Evolutionary conservation across 2,797 vertebrate species (phyloP), one percentile per base, ranked within the genome.

Genomic region (Spea hammondii): DNA sequence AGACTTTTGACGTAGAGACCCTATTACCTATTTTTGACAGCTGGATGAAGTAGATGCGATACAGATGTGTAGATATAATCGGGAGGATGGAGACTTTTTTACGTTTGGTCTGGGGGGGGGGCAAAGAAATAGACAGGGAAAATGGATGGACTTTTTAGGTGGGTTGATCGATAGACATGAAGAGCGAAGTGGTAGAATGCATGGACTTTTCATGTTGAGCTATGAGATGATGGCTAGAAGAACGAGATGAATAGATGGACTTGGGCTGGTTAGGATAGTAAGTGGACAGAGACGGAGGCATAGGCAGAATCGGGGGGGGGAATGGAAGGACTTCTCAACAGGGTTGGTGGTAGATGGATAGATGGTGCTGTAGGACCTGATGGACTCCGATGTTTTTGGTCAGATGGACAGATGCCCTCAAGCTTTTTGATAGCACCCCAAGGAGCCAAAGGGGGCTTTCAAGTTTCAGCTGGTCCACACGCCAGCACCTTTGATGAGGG

Each of bases 391-490:
- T 62, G 5, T 62, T 17, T 17, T 6, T 32, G 32, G 59, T 62
- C 9, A 32, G 59, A 32, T 12, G 14, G 7, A 5, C 14, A 17
- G 59, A 5, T 59, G 9, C 55, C 55, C n/a, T 13, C 55, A 12
- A 12, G 4, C 3, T 32, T 62, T 62, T 17, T 17, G 59, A 17
- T 17, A 7, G 59, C 5, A 62, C 5, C 5, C 59, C 12, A 5
- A 9, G 1, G 8, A 17, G n/a, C 59, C 12, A 5, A 1, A 2
- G 8, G 17, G 70, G 70, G 53, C 3, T 69, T 60, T 45, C 17
- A 80, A 80, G 66, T 80, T 80, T 71, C 1, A 3, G 65, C 77
- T 8, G 47, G 68, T 66, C 13, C 59, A 46, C 68, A 64, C 73
- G 4, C 12, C 4, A 46, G 55, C 12, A 4, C n/a, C 48, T 5